Evolutionary conservation across 2,797 vertebrate genomes (phyloP).

Genomic region (Leucoraja ocellata): DNA sequence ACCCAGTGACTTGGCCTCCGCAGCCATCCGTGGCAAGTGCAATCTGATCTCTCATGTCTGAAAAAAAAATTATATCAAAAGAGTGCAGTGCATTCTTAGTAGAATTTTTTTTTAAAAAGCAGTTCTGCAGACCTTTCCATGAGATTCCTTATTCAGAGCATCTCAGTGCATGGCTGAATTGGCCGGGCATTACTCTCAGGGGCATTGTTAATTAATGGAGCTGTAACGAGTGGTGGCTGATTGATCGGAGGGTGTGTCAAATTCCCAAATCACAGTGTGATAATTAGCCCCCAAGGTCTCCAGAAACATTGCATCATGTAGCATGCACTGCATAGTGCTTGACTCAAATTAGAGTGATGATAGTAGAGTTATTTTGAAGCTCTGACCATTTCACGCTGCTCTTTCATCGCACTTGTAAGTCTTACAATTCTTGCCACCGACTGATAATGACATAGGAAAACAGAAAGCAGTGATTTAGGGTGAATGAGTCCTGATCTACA

Average conservation of each 20-base stretch:
- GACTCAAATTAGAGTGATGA: constrained; percentile 53
- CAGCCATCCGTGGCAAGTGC: too few species aligned
- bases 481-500: background rate
- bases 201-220: constrained; percentile 67
- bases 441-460: constrained; percentile 1
- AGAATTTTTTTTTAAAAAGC: too few species aligned
- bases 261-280: constrained; percentile 48
- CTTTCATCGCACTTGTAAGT: constrained; percentile 47
- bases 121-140: background rate
- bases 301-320: constrained; percentile 43
- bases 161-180: constrained; percentile 62
- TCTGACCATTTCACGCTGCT: constrained; percentile 46
- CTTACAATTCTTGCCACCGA: background rate
- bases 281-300: constrained; percentile 49
- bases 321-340: constrained; percentile 47
- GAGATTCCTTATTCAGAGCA: constrained; percentile 56
- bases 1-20: too few species aligned
- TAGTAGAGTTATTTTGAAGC: constrained; percentile 50
- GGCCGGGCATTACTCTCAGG: constrained; percentile 48
- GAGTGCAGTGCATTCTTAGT: background rate
- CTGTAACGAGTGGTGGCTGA: constrained; percentile 58
- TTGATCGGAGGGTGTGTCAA: constrained; percentile 62
- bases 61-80: background rate
- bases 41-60: background rate
- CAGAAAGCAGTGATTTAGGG: background rate